A percentile compares a stretch with the other conserved stretches of the same genome.
phyloP scores from a whole-genome alignment of 2,888 invertebrate species.

The Phortica okadai region DNA sequence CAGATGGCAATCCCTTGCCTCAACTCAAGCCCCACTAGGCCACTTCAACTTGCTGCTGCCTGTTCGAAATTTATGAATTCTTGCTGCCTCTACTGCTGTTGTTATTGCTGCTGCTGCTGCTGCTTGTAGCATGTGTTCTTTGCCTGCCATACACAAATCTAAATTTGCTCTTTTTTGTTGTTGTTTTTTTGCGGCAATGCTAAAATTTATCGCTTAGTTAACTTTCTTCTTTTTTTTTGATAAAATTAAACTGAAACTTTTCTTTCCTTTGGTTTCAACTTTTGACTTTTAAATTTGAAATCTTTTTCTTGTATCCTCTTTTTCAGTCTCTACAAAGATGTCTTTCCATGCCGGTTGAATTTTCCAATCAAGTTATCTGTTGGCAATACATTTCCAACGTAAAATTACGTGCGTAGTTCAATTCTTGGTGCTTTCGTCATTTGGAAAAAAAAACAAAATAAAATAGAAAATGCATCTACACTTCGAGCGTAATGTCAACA shows the following conservation, averaged over 20 bases:
- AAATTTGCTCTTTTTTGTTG: not conserved
- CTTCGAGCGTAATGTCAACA: slow-evolving; percentile 94
- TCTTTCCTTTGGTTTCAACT: not conserved
- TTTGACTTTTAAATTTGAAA: not conserved
- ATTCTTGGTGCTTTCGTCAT: not conserved
- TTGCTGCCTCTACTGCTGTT: not conserved
- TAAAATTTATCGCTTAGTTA: slow-evolving; percentile 17
- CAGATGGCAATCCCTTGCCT: not conserved
- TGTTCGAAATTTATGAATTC: slow-evolving; percentile 13
- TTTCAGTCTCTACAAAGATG: not conserved
- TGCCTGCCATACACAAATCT: not conserved
- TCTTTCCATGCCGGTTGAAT: not conserved
- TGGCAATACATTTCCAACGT: not conserved
- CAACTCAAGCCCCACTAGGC: not conserved
- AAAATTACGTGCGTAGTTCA: not conserved
- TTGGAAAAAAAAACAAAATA: not conserved
- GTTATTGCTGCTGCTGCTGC: no score
- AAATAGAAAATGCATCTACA: slow-evolving; percentile 90
- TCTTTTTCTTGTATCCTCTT: not conserved
- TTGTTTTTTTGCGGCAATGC: not conserved
- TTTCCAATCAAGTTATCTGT: not conserved
- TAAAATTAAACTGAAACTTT: not conserved
- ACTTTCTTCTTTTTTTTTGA: not conserved
- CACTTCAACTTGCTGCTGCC: not conserved
- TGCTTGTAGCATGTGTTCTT: slow-evolving; percentile 11